Evolutionary conservation across 2,113 vertebrate species (phyloP).

Genomic region (Cavia aperea): DNA sequence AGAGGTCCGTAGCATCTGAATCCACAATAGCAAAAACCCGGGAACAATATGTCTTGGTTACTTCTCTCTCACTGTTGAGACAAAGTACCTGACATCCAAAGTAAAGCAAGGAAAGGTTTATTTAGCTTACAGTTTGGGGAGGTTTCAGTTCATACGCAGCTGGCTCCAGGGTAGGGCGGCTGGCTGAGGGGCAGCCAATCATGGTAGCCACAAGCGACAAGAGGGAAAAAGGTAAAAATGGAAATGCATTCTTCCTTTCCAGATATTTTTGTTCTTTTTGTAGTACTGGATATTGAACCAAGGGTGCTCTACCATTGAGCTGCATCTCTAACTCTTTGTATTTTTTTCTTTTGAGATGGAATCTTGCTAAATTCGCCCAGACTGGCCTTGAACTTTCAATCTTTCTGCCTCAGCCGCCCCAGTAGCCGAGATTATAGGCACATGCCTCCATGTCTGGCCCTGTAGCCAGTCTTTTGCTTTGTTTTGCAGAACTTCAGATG

Average conservation of each 20-base stretch:
- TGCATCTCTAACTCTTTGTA: background rate
- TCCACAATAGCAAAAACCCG: background rate
- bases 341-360: background rate
- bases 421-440: background rate
- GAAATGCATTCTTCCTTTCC: no score
- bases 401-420: background rate
- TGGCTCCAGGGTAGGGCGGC: no score
- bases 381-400: background rate
- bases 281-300: background rate
- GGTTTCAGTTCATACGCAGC: no score
- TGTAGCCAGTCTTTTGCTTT: background rate
- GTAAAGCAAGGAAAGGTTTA: no score
- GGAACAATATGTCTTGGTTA: background rate
- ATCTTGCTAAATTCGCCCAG: background rate
- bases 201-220: no score
- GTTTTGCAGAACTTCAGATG: background rate
- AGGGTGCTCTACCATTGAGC: background rate
- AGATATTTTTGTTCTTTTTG: background rate
- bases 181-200: no score
- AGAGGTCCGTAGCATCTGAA: background rate
- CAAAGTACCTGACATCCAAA: no score
- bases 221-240: no score
- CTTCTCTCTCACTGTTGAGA: no score
- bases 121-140: no score
- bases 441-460: background rate